Evolutionary conservation across 1,140 invertebrate species (phyloP), one percentile per base, ranked within the genome.

Genomic region (Lithobius niger): DNA sequence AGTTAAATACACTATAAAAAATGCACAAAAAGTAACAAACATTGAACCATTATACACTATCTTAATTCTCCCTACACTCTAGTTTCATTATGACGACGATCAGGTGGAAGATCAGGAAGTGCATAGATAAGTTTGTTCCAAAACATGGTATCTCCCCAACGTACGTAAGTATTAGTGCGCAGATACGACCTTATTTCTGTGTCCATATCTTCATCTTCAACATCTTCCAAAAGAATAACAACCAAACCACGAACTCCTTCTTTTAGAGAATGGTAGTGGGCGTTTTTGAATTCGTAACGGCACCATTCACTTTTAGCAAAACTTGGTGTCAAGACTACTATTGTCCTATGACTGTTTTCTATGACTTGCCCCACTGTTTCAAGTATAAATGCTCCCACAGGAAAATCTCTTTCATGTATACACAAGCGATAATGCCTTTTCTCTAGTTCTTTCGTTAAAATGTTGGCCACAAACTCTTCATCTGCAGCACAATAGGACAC

Each of bases 271-370:
- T 43, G 15, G 27, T 55, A 52, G 40, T 59, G 52, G 31, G 58
- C 59, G 44, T 52, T 55, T 27, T 57, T 61, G 24, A 60, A 45
- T 26, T 60, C 59, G 26, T 42, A 60, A 19, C 58, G 27, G 28
- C 52, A 28, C 59, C 59, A 60, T 26, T 56, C 57, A 26, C n/a
- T 45, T 16, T 27, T 24, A 27, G 55, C 19, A 25, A 60, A 60
- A 27, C 52, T n/a, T 21, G 55, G 42, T n/a, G 40, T 27, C 2
- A 60, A 15, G 18, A 60, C 49, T 16, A 60, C 15, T 3, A 60
- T 19, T 16, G 47, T 47, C 4, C 21, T 15, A 1, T 50, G 24
- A 13, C 50, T 48, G 10, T 24, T 27, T 15, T 42, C 22, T 13
- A 52, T 40, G 2, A 53, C 59, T 1, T 57, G 18, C 2, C 36